A percentile compares a stretch with the other conserved stretches of the same genome.
phyloP scores from a whole-genome alignment of 1,140 invertebrate genomes.

The Pachypsylla venusta region DNA sequence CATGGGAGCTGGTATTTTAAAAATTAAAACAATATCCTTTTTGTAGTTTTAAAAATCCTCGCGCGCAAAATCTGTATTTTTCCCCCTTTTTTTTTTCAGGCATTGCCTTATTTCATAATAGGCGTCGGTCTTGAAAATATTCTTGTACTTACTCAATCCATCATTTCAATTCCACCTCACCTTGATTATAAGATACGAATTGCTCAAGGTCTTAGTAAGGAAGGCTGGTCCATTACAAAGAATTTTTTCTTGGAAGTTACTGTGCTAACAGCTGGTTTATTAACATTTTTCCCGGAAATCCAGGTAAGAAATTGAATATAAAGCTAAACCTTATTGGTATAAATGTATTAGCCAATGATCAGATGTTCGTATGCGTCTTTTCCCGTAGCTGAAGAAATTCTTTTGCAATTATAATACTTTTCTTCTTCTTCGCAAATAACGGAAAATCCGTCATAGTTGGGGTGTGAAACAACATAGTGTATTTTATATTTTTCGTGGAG shows the following conservation, averaged over 20 bases:
- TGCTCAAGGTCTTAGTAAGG: constrained; percentile 81
- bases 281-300: constrained; percentile 85
- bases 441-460: too few species aligned
- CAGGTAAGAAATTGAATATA: constrained; percentile 37
- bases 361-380: too few species aligned
- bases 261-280: constrained; percentile 76
- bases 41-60: not conserved
- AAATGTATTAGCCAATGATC: too few species aligned
- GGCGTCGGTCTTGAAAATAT: constrained; percentile 94
- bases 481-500: too few species aligned
- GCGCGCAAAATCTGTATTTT: too few species aligned
- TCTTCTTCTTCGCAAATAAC: too few species aligned
- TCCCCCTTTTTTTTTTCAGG: constrained; percentile 25
- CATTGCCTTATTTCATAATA: constrained; percentile 90
- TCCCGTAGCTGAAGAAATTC: too few species aligned
- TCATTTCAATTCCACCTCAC: constrained; percentile 78
- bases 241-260: constrained; percentile 83
- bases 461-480: too few species aligned
- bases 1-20: too few species aligned
- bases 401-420: too few species aligned
- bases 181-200: constrained; percentile 87
- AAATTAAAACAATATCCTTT: not conserved
- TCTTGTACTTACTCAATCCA: constrained; percentile 83
- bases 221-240: constrained; percentile 94
- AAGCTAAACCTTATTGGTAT: too few species aligned